Base-by-base conservation (phyloP, 2,113 vertebrate genomes). In the Sciurus niger region DNA sequence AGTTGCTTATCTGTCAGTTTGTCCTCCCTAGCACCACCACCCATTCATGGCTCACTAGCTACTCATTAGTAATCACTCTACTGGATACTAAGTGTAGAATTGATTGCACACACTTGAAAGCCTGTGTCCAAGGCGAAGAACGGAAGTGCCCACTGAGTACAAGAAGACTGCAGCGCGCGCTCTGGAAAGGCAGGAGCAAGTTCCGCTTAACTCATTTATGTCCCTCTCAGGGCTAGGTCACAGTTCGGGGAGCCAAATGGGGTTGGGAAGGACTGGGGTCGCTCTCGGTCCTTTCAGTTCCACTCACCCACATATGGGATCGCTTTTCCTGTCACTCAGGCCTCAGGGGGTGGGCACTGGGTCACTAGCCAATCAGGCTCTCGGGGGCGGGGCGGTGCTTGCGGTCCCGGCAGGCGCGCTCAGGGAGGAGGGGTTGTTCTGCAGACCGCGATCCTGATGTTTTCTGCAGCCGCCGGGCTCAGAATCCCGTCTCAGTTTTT, bases 291-390 rank as follows among this genome's bases (percentile, higher is more conserved):
- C 10, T 14, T 30, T 16, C 0, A 40, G 37, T 58, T 84, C 40
- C 37, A 18, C 58, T 43, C 37, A 28, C 10, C 8, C 16, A 8
- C n/a, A 0, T 3, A 37, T 0, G 16, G 68, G 4, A 2, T 63
- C 60, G 60, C 60, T 63, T 63, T 28, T 28, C 60, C 60, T 2
- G 82, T 84, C 82, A 84, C 60, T 84, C 60, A 84, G 40, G 58
- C 18, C 11, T 24, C 16, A 12, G 60, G 40, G 60, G 82, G 58
- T 18, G 60, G 82, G 60, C 16, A 18, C 60, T 65, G 40, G 37
- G 2, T 17, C 60, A 43, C 10, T 32, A 84, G 43, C 82, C 82
- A 84, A 34, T 84, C 60, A 63, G 60, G 60, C 24, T 63, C 60
- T 63, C 80, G 34, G 67, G 67, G 34, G 67, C 32, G 67, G 34